Percentiles rank a stretch among this genome's conserved stretches.
Conservation (phyloP, 2,888 invertebrate species). For the Alitta virens region DNA sequence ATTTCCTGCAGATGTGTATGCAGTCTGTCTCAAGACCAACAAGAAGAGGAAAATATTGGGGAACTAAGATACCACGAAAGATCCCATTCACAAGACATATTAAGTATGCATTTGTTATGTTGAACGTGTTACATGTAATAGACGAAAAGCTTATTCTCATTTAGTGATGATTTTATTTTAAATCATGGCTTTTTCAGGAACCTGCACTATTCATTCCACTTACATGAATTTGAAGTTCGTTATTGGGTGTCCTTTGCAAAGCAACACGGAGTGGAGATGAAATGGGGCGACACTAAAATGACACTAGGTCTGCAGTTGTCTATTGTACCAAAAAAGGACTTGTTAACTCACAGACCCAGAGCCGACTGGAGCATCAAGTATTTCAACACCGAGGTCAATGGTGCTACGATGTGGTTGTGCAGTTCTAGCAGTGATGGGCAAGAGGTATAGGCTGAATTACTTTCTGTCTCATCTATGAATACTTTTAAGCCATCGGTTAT, state of each 20-base stretch:
- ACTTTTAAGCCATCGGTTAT: too few species aligned
- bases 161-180: too few species aligned
- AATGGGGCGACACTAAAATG: conserved; percentile 44
- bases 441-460: too few species aligned
- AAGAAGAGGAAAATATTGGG: conserved; percentile 83
- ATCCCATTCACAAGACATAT: conserved; percentile 86
- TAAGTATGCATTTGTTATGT: conserved; percentile 41
- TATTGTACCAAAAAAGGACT: conserved; percentile 75
- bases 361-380: conserved; percentile 85
- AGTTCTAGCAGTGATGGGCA: conserved; percentile 14
- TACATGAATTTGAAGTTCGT: conserved; percentile 76
- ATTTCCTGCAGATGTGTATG: conserved; percentile 63
- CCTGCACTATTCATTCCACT: conserved; percentile 78
- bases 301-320: conserved; percentile 22
- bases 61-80: conserved; percentile 79
- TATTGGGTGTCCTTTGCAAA: conserved; percentile 98
- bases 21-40: conserved; percentile 91
- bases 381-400: conserved; percentile 63
- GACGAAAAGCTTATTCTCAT: too few species aligned
- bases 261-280: conserved; percentile 70
- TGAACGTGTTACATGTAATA: too few species aligned
- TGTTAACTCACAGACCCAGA: conserved; percentile 77
- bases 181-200: conserved; percentile 79
- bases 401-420: conserved; percentile 60
- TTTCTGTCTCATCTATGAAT: too few species aligned